phyloP scores from a whole-genome alignment of 2,797 vertebrate species.

The Pseudochaenichthys georgianus region DNA sequence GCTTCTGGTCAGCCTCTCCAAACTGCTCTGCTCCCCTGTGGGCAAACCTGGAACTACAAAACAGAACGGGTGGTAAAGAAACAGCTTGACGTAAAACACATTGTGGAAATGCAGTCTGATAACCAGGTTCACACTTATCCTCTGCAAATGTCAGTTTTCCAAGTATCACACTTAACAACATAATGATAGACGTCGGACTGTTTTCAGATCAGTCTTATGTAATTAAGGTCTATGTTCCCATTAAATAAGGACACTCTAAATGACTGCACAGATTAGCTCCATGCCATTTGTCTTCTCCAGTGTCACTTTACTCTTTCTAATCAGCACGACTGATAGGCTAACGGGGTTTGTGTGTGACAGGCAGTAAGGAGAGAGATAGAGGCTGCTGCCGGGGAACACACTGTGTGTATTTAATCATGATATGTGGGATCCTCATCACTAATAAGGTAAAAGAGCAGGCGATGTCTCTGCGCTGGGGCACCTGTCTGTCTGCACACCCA shows the following conservation, averaged over 20 bases:
- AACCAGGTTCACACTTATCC: background rate
- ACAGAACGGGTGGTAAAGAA: background rate
- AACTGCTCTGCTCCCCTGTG: constrained; percentile 67
- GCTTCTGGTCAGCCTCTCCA: constrained; percentile 61
- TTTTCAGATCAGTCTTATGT: constrained; percentile 24
- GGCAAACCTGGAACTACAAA: constrained; percentile 56
- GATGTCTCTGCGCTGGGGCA: background rate
- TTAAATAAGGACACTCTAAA: constrained; percentile 58
- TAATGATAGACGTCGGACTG: background rate
- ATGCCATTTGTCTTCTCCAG: constrained; percentile 60
- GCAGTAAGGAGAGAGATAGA: constrained; percentile 4
- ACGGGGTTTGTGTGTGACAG: constrained; percentile 58
- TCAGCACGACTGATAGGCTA: constrained; percentile 47
- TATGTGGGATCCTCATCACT: constrained; percentile 41
- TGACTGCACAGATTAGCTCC: constrained; percentile 34
- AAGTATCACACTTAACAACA: background rate
- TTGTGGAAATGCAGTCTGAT: background rate
- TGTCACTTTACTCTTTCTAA: constrained; percentile 63
- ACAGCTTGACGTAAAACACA: background rate
- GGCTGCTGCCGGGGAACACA: constrained; percentile 13
- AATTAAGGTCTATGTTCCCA: constrained; percentile 29
- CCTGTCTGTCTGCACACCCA: constrained; percentile 40
- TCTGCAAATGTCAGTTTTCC: background rate
- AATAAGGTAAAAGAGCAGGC: constrained; percentile 36
- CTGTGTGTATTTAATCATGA: constrained; percentile 55